Percentiles rank a stretch among this genome's conserved stretches.
Evolutionary conservation across 1,140 invertebrate genomes (phyloP).

Genomic region (Heliconius eleuchia): DNA sequence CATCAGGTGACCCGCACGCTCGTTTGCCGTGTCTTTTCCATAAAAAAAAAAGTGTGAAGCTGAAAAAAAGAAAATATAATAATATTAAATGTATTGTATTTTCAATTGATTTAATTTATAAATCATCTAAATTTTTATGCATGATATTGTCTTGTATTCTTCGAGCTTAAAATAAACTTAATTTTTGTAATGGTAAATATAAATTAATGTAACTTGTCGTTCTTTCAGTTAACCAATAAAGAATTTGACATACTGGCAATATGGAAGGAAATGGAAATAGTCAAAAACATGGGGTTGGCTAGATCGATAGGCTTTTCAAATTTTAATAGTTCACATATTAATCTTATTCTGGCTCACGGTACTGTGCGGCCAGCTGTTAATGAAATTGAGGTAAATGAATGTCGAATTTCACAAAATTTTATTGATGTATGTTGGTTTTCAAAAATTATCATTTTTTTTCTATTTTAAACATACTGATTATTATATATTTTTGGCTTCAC

Average conservation of each 20-base stretch:
- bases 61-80: too few species aligned
- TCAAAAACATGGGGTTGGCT: conserved; percentile 16
- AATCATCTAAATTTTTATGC: too few species aligned
- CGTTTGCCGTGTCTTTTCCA: too few species aligned
- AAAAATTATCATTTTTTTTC: background rate
- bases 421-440: background rate
- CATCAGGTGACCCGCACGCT: too few species aligned
- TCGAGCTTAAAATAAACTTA: background rate
- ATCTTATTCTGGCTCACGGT: background rate
- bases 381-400: background rate
- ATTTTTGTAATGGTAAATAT: background rate
- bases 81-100: too few species aligned
- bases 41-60: too few species aligned
- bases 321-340: conserved; percentile 27
- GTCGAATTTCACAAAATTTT: background rate
- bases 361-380: background rate
- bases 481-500: background rate
- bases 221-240: background rate
- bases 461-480: background rate
- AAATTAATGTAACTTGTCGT: background rate
- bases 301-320: conserved; percentile 19
- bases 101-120: too few species aligned
- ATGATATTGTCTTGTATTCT: background rate
- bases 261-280: conserved; percentile 29
- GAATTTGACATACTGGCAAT: background rate